Evolutionary conservation across 2,113 vertebrate species (phyloP).

Genomic region (Alexandromys fortis): DNA sequence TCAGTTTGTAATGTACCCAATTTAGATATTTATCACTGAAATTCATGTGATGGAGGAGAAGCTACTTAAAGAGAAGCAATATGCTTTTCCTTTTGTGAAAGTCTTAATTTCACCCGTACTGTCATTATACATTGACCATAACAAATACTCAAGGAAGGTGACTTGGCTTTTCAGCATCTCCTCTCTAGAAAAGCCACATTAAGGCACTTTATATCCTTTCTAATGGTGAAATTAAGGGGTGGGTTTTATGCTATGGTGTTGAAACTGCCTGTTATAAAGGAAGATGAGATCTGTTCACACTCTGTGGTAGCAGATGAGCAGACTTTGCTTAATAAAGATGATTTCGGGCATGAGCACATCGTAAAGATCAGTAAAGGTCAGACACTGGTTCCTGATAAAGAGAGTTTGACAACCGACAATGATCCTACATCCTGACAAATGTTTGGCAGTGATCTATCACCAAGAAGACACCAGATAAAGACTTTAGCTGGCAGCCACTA

Average conservation of each 20-base stretch:
- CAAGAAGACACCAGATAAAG: neutral
- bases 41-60: neutral
- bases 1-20: neutral
- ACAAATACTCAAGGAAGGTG: neutral
- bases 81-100: neutral
- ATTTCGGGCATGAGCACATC: neutral
- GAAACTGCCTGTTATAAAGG: neutral
- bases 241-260: neutral
- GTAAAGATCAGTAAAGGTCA: neutral
- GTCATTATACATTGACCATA: neutral
- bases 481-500: neutral
- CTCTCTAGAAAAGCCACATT: neutral
- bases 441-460: neutral
- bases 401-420: neutral
- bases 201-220: neutral
- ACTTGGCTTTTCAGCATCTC: neutral
- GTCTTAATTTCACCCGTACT: neutral
- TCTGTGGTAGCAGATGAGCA: neutral
- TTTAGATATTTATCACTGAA: constrained; percentile 33
- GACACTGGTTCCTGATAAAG: neutral
- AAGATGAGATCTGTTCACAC: neutral
- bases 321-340: neutral
- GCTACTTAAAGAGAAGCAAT: neutral
- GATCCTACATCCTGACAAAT: neutral
- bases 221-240: neutral